Conservation (phyloP, 2,888 invertebrate genomes). For the Folsomia manolachei region DNA sequence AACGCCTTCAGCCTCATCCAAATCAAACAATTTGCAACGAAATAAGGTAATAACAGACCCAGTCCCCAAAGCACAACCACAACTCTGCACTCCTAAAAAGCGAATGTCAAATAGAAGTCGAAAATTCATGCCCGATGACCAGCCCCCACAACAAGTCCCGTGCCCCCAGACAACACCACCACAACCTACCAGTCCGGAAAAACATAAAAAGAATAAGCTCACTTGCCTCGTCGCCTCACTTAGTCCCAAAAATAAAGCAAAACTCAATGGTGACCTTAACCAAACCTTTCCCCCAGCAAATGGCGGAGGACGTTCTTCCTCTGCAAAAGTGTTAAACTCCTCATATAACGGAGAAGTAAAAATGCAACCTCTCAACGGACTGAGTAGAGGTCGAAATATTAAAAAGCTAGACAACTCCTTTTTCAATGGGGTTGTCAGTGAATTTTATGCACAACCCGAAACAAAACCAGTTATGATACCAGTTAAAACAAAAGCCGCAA, state of each 20-base stretch:
- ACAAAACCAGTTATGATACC: conserved; percentile 22
- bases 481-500: conserved; percentile 48
- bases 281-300: neutral
- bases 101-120: neutral
- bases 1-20: neutral
- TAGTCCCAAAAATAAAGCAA: conserved; percentile 28
- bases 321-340: neutral
- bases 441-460: neutral
- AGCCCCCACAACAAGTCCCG: neutral
- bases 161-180: neutral
- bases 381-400: neutral
- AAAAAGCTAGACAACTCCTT: neutral
- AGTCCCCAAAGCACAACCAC: conserved; percentile 4
- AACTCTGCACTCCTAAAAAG: neutral
- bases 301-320: neutral
- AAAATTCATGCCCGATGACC: neutral
- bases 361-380: neutral
- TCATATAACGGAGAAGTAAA: conserved; percentile 1
- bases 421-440: neutral
- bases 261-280: conserved; percentile 8
- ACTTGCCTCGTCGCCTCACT: conserved; percentile 36
- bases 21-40: neutral
- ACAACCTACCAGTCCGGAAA: neutral
- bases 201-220: conserved; percentile 29
- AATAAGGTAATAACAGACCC: neutral